Percentiles rank a stretch among this genome's conserved stretches.
These are phyloP conservation scores for Aurelia sp. DNA, from an alignment of 30 jellyfish, hydroid and myxozoan genomes.

Conservation along the genomic window DNA sequence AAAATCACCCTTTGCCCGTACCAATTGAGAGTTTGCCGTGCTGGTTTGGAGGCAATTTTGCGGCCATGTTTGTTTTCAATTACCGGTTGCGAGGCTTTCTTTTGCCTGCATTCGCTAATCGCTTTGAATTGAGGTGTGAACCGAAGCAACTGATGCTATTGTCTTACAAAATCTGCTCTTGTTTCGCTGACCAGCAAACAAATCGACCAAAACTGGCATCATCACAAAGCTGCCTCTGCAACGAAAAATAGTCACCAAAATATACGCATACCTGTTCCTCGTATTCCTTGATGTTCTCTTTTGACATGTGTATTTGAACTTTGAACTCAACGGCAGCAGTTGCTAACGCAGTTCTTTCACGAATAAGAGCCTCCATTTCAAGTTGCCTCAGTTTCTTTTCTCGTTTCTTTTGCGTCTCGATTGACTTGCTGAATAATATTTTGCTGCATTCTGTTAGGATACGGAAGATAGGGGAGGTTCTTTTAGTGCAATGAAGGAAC, in stretches of 20 bases:
- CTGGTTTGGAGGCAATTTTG: too few relatives aligned
- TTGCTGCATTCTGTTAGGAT: conserved; percentile 47
- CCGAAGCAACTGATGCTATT: too few relatives aligned
- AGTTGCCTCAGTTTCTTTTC: conserved; percentile 52
- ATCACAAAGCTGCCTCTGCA: neutral
- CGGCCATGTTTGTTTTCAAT: too few relatives aligned
- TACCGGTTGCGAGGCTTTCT: too few relatives aligned
- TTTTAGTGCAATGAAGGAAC: too few relatives aligned
- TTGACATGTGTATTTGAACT: conserved; percentile 27
- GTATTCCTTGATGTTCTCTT: conserved; percentile 50
- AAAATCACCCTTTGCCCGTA: too few relatives aligned
- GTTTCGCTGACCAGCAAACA: neutral
- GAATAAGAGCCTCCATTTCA: conserved; percentile 57
- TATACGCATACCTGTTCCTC: conserved; percentile 12
- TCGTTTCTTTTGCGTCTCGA: conserved; percentile 25
- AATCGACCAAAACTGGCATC: neutral
- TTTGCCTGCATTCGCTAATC: too few relatives aligned
- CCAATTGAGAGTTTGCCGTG: too few relatives aligned
- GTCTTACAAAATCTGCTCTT: too few relatives aligned
- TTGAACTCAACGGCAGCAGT: conserved; percentile 60
- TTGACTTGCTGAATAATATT: conserved; percentile 32
- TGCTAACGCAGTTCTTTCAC: conserved; percentile 47
- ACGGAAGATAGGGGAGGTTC: neutral
- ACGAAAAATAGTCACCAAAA: neutral
- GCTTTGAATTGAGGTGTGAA: too few relatives aligned